A percentile compares a stretch with the other conserved stretches of the same genome.
These are phyloP conservation scores for Galago senegalensis DNA, from an alignment of 2,797 vertebrate genomes.

Conservation along the genomic window DNA sequence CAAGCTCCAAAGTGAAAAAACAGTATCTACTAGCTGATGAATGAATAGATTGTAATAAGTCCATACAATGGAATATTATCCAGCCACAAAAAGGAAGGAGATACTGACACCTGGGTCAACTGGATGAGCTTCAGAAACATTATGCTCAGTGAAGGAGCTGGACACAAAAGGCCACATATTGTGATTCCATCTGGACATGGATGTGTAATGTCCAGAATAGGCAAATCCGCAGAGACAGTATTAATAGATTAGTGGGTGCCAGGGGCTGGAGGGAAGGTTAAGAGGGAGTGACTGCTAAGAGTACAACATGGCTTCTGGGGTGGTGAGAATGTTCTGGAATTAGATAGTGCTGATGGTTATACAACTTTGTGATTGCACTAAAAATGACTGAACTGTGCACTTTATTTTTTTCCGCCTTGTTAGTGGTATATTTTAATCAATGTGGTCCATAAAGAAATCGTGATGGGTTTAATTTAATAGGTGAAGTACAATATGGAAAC, in stretches of 20 bases:
- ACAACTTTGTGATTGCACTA: neutral
- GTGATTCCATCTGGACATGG: neutral
- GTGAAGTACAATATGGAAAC: no score
- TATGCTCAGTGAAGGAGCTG: neutral
- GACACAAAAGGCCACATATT: neutral
- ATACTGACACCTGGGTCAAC: neutral
- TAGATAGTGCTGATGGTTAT: neutral
- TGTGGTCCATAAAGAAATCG: no score
- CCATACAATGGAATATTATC: conserved; percentile 20
- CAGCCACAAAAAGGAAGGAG: conserved; percentile 10
- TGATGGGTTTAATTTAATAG: no score
- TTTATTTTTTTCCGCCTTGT: neutral
- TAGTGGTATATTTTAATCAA: no score
- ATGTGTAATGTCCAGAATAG: neutral
- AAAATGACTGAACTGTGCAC: neutral
- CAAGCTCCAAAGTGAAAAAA: neutral
- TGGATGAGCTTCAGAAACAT: conserved; percentile 8
- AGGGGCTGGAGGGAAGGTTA: neutral
- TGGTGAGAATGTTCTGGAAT: conserved; percentile 1
- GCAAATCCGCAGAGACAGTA: neutral
- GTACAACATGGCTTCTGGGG: neutral
- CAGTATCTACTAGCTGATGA: neutral
- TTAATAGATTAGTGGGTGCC: neutral
- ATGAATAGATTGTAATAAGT: neutral
- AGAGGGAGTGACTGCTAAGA: neutral